These are phyloP conservation scores for Limnothrissa miodon DNA, from an alignment of 2,113 vertebrate species.

Conservation along the genomic window DNA sequence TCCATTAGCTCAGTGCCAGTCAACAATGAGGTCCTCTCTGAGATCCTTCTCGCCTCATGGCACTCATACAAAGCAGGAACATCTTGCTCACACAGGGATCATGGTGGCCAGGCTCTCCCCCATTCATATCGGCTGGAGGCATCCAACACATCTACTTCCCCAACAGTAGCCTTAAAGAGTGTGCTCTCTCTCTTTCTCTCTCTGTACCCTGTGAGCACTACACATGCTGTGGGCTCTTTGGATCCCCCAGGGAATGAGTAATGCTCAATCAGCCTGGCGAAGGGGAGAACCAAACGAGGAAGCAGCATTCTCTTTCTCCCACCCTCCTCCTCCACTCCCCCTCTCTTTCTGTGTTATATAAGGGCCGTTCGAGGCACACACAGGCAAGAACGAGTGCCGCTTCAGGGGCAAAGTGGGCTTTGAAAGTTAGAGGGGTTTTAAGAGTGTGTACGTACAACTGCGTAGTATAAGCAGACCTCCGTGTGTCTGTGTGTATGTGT, in stretches of 20 bases:
- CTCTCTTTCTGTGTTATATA: slow-evolving; percentile 55
- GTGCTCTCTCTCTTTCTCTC: slow-evolving; percentile 39
- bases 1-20: not conserved
- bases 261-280: slow-evolving; percentile 60
- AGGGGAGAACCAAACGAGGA: slow-evolving; percentile 45
- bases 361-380: slow-evolving; percentile 50
- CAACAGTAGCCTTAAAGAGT: not conserved
- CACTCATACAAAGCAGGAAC: not conserved
- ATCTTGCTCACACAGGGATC: not conserved
- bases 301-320: slow-evolving; percentile 1
- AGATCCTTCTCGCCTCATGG: not conserved
- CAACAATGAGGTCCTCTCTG: not conserved
- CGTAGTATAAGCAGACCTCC: slow-evolving; percentile 17
- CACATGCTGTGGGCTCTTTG: slow-evolving; percentile 50
- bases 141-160: not conserved
- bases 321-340: not conserved
- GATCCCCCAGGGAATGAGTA: slow-evolving; percentile 53
- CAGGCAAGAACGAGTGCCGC: slow-evolving; percentile 48
- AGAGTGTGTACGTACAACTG: not conserved
- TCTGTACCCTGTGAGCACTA: slow-evolving; percentile 54
- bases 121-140: not conserved
- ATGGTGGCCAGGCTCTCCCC: not conserved
- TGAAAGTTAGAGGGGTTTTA: slow-evolving; percentile 44
- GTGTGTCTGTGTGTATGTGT: slow-evolving; percentile 20
- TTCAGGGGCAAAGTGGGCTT: slow-evolving; percentile 53